Evolutionary conservation across 1,140 invertebrate species (phyloP).

Genomic region (Acromyrmex charruanus): DNA sequence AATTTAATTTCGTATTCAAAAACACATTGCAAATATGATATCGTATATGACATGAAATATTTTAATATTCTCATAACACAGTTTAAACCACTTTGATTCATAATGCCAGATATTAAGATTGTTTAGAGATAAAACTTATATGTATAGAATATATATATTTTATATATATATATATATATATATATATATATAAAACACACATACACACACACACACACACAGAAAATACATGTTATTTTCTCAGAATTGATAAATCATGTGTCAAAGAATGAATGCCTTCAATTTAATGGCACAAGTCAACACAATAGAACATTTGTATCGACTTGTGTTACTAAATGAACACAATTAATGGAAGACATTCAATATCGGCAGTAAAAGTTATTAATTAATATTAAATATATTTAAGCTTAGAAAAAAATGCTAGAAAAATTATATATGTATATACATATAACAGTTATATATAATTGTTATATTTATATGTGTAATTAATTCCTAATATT

Average conservation of each 20-base stretch:
- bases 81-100: background rate
- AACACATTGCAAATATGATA: constrained; percentile 48
- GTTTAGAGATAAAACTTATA: background rate
- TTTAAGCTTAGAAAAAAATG: too few species aligned
- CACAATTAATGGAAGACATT: too few species aligned
- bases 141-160: too few species aligned
- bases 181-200: background rate
- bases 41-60: constrained; percentile 9
- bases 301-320: too few species aligned
- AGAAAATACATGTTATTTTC: background rate
- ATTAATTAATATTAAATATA: too few species aligned
- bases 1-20: constrained; percentile 54
- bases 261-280: background rate
- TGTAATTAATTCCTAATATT: background rate
- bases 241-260: constrained; percentile 11
- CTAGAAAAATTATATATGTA: too few species aligned
- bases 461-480: background rate
- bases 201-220: too few species aligned
- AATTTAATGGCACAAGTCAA: too few species aligned
- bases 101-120: background rate
- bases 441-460: background rate
- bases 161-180: too few species aligned
- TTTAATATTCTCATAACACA: constrained; percentile 33
- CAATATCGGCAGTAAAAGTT: too few species aligned
- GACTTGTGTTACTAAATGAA: too few species aligned